Evolutionary conservation across 2,888 invertebrate species (phyloP), one percentile per base, ranked within the genome.

Genomic region (Notodromas monacha): DNA sequence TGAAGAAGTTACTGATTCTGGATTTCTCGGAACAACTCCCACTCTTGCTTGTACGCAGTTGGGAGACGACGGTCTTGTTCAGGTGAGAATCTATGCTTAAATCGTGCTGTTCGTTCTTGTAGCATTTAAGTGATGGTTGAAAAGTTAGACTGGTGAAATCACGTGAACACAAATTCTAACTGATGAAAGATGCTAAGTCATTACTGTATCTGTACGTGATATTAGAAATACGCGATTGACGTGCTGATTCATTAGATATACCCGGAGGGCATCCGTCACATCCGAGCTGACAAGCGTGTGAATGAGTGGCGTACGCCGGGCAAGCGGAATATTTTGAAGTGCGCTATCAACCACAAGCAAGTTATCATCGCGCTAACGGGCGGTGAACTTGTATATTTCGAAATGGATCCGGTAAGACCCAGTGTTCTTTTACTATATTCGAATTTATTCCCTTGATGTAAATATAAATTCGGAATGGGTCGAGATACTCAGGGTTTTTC

Each of bases 1-100:
- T n/a, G 96, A 99, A 53, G 96, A 99, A 67, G 96, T 96, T 14
- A 86, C 92, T 0, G 96, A 99, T 52, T 92, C 92, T 36, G 96
- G 96, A 28, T 96, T 99, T 51, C 58, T 96, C 43, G 92, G 92
- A 35, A 96, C 92, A 0, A 92, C 92, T 1, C 89, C 92, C 0
- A 99, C 96, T 0, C 56, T 99, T n/a, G 76, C 81, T 37, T 96
- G 96, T 52, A 81, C 86, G 6, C 77, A 89, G 16, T 61, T 99
- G 15, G 92, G 92, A 32, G 89, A 79, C 44, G 92, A 99, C 53
- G 86, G 92, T 2, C 55, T 96, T 14, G 84, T 96, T 2, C 96
- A 96, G 61, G 86, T 70, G 35, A 8, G 21, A 6, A 8, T 21
- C n/a, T 21, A 6, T 21, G n/a, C n/a, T n/a, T n/a, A n/a, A n/a